phyloP scores from a whole-genome alignment of 2,113 vertebrate species.

The Ceyx melanurus region DNA sequence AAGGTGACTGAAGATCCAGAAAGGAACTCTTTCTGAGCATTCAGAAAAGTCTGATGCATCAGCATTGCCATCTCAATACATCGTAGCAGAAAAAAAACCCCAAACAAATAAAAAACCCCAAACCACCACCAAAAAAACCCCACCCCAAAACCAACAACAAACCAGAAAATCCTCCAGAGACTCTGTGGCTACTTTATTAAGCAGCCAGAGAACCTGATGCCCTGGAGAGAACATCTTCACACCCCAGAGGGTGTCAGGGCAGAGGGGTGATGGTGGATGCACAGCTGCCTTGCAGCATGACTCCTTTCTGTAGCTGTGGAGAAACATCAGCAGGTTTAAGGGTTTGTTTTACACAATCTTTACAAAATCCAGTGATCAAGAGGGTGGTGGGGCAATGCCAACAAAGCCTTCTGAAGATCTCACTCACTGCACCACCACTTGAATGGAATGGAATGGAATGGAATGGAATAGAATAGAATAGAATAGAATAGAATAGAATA shows the following conservation, averaged over 20 bases:
- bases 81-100: not conserved
- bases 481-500: not conserved
- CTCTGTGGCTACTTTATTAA: not conserved
- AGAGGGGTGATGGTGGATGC: rapidly evolving
- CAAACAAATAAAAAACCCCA: not conserved
- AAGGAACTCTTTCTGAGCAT: not conserved
- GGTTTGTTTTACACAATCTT: not conserved
- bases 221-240: rapidly evolving
- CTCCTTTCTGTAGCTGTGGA: rapidly evolving
- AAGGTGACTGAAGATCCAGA: not conserved
- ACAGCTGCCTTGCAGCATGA: rapidly evolving
- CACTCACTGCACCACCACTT: too few species aligned
- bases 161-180: not conserved
- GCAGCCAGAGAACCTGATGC: not conserved
- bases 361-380: not conserved
- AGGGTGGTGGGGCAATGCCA: rapidly evolving
- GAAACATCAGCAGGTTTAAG: rapidly evolving
- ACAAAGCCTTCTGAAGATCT: not conserved
- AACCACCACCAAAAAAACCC: not conserved
- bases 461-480: too few species aligned
- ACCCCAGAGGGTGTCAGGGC: rapidly evolving
- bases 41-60: not conserved
- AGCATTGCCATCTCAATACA: not conserved
- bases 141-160: not conserved
- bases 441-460: not conserved